Percentiles rank a stretch among this genome's conserved stretches.
These are phyloP conservation scores for Arctopsyche grandis DNA, from an alignment of 1,140 invertebrate species.

Conservation along the genomic window DNA sequence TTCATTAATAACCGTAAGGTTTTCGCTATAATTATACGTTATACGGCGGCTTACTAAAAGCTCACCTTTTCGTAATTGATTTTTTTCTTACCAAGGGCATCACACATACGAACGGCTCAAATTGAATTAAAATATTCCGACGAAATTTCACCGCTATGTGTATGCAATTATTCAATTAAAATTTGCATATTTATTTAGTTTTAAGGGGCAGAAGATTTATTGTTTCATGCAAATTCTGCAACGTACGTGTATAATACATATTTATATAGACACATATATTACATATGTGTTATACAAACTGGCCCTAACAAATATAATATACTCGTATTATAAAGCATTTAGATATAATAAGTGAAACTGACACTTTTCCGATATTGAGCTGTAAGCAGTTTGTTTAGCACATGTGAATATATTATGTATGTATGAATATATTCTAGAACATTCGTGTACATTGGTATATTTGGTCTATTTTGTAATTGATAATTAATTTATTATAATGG, in stretches of 20 bases:
- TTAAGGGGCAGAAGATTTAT: conserved; percentile 27
- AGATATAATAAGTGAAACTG: background rate
- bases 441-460: no score
- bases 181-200: conserved; percentile 35
- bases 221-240: conserved; percentile 9
- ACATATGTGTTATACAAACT: no score
- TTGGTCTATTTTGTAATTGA: no score
- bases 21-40: conserved; percentile 29
- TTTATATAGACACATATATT: background rate
- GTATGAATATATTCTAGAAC: no score
- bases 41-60: background rate
- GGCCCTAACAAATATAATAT: background rate
- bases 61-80: conserved; percentile 30
- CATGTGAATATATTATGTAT: no score
- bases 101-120: background rate
- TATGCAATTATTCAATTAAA: conserved; percentile 39
- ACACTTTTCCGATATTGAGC: no score
- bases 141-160: background rate
- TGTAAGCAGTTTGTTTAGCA: no score
- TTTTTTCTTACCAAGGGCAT: background rate
- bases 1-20: conserved; percentile 15
- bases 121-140: conserved; percentile 28
- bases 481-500: no score
- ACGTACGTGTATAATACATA: background rate
- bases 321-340: background rate